Conservation (phyloP, 2,113 vertebrate genomes). For the Myrmecobius fasciatus region DNA sequence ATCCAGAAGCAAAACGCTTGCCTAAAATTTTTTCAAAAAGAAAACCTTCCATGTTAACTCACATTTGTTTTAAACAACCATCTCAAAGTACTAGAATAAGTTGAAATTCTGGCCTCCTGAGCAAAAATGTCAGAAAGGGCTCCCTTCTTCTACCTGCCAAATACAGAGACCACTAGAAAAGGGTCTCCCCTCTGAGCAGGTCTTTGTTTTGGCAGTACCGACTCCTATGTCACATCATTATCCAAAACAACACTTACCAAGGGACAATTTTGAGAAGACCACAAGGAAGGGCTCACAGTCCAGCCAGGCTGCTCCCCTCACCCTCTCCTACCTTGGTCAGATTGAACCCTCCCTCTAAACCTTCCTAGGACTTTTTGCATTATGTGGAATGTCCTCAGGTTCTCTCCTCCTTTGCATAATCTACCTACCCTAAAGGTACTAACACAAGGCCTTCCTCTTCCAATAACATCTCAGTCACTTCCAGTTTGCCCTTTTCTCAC, state of each 20-base stretch:
- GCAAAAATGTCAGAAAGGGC: background rate
- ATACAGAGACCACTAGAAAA: background rate
- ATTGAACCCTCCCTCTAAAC: background rate
- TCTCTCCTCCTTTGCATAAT: background rate
- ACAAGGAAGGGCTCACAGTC: background rate
- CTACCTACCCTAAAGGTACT: background rate
- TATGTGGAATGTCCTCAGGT: background rate
- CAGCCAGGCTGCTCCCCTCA: background rate
- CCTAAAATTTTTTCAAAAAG: slow-evolving; percentile 84
- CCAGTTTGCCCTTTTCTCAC: background rate
- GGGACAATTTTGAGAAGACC: background rate
- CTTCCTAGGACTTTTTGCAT: background rate
- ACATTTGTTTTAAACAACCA: slow-evolving; percentile 59
- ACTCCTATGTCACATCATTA: background rate
- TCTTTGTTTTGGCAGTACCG: background rate
- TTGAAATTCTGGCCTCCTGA: background rate
- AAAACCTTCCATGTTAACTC: slow-evolving; percentile 38
- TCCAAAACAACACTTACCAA: background rate
- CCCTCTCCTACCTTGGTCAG: background rate
- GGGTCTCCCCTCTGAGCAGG: background rate
- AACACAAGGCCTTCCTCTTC: background rate
- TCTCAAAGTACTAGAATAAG: slow-evolving; percentile 42
- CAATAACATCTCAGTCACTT: background rate
- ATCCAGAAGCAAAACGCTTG: slow-evolving; percentile 97
- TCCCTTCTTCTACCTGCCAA: background rate